These are phyloP conservation scores for Argentina silus DNA, from an alignment of 2,797 vertebrate species.

Conservation along the genomic window DNA sequence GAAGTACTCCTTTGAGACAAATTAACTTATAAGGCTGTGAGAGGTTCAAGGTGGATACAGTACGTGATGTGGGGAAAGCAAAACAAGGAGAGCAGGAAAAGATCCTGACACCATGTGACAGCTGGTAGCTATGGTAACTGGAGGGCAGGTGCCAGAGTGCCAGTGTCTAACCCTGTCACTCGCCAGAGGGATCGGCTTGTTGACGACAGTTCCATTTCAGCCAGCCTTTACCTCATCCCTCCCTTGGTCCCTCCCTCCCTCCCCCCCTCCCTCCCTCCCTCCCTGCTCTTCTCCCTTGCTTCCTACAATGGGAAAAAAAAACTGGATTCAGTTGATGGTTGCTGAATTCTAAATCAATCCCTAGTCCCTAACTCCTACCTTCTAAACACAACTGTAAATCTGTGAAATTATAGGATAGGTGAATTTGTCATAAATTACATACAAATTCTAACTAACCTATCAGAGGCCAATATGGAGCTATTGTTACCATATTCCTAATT, in stretches of 20 bases:
- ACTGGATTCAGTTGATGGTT: too few species aligned
- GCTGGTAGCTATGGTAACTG: conserved; percentile 25
- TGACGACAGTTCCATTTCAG: conserved; percentile 26
- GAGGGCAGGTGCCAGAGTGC: conserved; percentile 26
- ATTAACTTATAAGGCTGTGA: neutral
- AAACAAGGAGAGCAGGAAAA: neutral
- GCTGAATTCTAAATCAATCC: too few species aligned
- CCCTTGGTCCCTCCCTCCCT: neutral
- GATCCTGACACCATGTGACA: conserved; percentile 17
- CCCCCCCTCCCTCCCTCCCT: neutral
- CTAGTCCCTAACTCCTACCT: neutral
- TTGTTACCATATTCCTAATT: too few species aligned
- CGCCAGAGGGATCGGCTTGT: conserved; percentile 4
- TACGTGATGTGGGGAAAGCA: neutral
- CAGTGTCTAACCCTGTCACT: conserved; percentile 13
- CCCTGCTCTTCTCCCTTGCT: neutral
- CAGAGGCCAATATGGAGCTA: too few species aligned
- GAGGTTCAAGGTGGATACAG: neutral
- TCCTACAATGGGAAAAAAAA: too few species aligned
- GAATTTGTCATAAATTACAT: too few species aligned
- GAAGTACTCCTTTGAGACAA: too few species aligned
- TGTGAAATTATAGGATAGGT: too few species aligned
- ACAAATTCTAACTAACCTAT: too few species aligned
- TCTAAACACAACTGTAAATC: neutral
- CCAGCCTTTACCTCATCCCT: neutral